Evolutionary conservation across 2,113 vertebrate genomes (phyloP), one percentile per base, ranked within the genome.

Genomic region (Pterocles orientalis): DNA sequence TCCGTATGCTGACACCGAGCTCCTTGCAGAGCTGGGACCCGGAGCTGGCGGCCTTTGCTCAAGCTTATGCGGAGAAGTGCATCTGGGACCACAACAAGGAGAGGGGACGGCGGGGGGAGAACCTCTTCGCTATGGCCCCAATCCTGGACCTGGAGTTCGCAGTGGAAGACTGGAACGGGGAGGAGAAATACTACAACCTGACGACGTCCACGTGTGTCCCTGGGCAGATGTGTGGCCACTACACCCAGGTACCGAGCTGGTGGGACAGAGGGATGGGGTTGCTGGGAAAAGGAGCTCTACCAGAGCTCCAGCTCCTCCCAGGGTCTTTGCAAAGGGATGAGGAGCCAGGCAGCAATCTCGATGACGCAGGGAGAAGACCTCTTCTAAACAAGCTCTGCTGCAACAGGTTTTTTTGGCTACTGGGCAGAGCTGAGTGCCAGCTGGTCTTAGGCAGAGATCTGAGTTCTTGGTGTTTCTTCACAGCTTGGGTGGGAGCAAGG

Each of bases 71-170:
- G 4, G 92, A 95, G 65, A 97, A 98, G 18, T 98, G 98, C 73
- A 96, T 97, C 78, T 98, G 98, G 98, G 98, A 98, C 36, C 98
- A 98, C 97, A 98, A 98, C 93, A 97, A 96, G 81, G 96, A 98
- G 14, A 91, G 98, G 2, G 98, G 98, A 5, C 75, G 88, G 18
- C 95, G 96, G 3, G 98, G 98, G 2, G 98, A 98, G 84, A 98
- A 98, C 92, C 96, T 98, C 81, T 98, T 98, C 5, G 96, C 97
- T 20, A 98, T 98, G 97, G 97, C 95, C 2, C 98, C 97, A 3
- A 85, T 60, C 28, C 45, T 98, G 94, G 97, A 98, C 48, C 82
- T 98, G n/a, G 96, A 96, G 4, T 87, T 95, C 0, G 98, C 97
- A 0, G 70, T 98, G 95, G 93, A 96, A 34, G 95, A 98, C 75